Evolutionary conservation across 2,797 vertebrate genomes (phyloP).

Genomic region (Sitta carolinensis): DNA sequence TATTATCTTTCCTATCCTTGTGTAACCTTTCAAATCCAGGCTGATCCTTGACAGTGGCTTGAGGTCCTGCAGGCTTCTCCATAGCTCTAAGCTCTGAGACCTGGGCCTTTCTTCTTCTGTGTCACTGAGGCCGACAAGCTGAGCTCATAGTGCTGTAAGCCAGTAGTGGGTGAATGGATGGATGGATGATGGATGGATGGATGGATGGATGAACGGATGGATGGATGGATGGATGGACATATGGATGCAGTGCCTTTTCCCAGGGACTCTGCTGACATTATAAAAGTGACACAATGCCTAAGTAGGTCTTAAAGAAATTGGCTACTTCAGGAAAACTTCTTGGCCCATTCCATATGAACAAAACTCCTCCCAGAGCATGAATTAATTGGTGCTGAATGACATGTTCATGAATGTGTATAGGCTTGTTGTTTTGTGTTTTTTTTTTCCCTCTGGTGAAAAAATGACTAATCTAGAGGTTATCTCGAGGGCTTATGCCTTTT

Average conservation of each 20-base stretch:
- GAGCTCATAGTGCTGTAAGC: not conserved
- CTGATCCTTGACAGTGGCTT: not conserved
- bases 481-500: not conserved
- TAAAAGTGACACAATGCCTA: not conserved
- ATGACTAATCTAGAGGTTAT: not conserved
- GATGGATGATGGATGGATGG: not conserved
- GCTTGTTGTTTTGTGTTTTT: not conserved
- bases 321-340: not conserved
- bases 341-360: not conserved
- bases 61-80: not conserved
- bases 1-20: not conserved
- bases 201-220: not conserved
- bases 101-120: not conserved
- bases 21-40: not conserved
- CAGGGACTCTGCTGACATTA: not conserved
- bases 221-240: not conserved
- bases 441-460: not conserved
- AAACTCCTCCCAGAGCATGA: not conserved
- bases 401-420: not conserved
- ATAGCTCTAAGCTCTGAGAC: not conserved
- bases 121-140: not conserved
- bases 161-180: not conserved
- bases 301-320: not conserved
- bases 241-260: not conserved
- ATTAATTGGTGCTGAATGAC: conserved; percentile 29